These are phyloP conservation scores for Luehdorfia chinensis DNA, from an alignment of 1,140 invertebrate genomes.

Conservation along the genomic window DNA sequence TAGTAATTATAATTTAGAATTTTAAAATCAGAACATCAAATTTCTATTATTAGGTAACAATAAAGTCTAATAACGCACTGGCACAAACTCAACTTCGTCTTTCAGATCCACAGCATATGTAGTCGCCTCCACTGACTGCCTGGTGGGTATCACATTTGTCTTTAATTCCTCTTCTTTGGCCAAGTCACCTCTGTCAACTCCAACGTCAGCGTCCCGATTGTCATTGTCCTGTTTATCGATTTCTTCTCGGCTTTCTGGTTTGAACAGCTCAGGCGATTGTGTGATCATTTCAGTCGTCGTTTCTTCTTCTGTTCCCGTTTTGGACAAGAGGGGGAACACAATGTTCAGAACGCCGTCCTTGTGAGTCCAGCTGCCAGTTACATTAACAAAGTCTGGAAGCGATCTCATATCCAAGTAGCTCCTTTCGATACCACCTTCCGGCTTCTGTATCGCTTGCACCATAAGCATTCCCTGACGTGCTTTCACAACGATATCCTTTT, in stretches of 20 bases:
- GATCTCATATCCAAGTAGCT: constrained; percentile 34
- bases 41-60: too few relatives aligned
- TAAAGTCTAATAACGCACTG: constrained; percentile 27
- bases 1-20: too few relatives aligned
- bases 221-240: constrained; percentile 14
- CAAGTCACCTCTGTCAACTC: constrained; percentile 15
- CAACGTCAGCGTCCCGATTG: constrained; percentile 31
- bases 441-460: constrained; percentile 36
- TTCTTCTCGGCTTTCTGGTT: constrained; percentile 29
- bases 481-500: constrained; percentile 41
- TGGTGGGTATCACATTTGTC: constrained; percentile 29
- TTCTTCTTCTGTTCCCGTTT: constrained; percentile 18
- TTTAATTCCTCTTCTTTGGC: constrained; percentile 20
- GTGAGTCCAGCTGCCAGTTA: constrained; percentile 45
- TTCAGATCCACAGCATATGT: constrained; percentile 46
- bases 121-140: constrained; percentile 33
- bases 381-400: constrained; percentile 30
- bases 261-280: not conserved
- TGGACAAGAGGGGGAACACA: constrained; percentile 34
- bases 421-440: constrained; percentile 15
- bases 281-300: constrained; percentile 16
- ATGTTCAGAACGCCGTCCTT: constrained; percentile 37
- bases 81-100: constrained; percentile 43
- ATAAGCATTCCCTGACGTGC: constrained; percentile 37
- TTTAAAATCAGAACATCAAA: too few relatives aligned